Conservation (phyloP, 1,140 invertebrate species). For the Drosophila seguyi region DNA sequence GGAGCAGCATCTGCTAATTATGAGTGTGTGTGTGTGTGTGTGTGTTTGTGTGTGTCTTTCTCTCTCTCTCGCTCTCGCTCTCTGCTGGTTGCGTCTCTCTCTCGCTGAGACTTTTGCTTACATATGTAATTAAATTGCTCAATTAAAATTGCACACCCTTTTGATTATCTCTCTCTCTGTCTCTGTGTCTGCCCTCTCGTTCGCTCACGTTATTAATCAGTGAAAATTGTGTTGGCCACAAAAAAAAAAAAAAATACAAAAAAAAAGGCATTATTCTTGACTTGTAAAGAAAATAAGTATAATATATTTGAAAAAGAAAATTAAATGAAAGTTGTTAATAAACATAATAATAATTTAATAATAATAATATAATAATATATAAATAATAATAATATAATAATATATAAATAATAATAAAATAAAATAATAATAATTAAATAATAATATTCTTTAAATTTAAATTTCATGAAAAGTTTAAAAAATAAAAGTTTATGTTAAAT, state of each 20-base stretch:
- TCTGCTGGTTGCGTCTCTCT: conserved; percentile 5
- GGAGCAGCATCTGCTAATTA: conserved; percentile 57
- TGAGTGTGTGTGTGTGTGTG: conserved; percentile 32
- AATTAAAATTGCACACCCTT: conserved; percentile 85
- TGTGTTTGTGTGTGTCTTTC: neutral
- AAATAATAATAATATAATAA: too few species aligned
- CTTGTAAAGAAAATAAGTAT: neutral
- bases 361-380: too few species aligned
- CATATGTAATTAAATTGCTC: conserved; percentile 85
- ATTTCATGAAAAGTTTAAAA: too few species aligned
- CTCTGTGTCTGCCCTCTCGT: conserved; percentile 11
- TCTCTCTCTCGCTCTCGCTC: conserved; percentile 6
- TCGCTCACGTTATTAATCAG: conserved; percentile 67
- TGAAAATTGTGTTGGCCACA: conserved; percentile 68
- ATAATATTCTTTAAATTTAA: too few species aligned
- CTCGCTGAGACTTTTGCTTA: conserved; percentile 71
- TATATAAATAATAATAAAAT: too few species aligned
- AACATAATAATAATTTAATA: too few species aligned
- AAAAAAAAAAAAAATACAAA: conserved; percentile 24
- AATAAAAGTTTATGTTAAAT: too few species aligned
- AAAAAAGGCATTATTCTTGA: neutral
- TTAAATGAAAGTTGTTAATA: too few species aligned
- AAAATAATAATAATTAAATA: too few species aligned
- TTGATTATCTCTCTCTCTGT: conserved; percentile 76
- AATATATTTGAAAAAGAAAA: neutral